Percentiles rank a stretch among this genome's conserved stretches.
Conservation (phyloP, 2,113 vertebrate genomes). For the Psittacula cyanocephala region DNA sequence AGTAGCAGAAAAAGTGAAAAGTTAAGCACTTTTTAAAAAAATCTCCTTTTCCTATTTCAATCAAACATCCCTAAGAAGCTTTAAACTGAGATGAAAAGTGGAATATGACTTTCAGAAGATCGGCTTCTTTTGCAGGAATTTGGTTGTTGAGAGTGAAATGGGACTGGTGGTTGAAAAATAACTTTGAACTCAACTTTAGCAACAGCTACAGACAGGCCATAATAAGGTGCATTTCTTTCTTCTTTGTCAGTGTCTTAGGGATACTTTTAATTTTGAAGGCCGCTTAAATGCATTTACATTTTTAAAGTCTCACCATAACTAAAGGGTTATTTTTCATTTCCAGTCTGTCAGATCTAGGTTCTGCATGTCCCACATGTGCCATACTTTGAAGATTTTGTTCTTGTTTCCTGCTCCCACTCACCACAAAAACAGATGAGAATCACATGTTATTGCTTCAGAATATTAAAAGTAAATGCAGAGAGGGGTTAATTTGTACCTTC, state of each 20-base stretch:
- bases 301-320: neutral
- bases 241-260: neutral
- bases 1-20: neutral
- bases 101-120: neutral
- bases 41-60: neutral
- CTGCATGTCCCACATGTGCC: neutral
- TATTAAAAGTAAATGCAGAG: slow-evolving; percentile 45
- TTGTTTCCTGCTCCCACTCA: neutral
- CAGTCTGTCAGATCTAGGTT: neutral
- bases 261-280: slow-evolving; percentile 1
- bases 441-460: neutral
- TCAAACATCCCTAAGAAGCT: slow-evolving; percentile 6
- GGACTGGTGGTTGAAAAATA: neutral
- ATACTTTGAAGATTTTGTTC: neutral
- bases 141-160: neutral
- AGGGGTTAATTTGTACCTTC: slow-evolving; percentile 36
- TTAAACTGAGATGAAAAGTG: neutral
- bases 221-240: neutral
- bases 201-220: neutral
- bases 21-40: neutral
- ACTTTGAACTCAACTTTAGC: slow-evolving; percentile 12
- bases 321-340: slow-evolving; percentile 27
- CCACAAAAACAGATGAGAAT: neutral
- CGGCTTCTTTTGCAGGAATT: neutral
- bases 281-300: slow-evolving; percentile 19